Conservation (phyloP, 1,140 invertebrate genomes). For the Periplaneta americana region DNA sequence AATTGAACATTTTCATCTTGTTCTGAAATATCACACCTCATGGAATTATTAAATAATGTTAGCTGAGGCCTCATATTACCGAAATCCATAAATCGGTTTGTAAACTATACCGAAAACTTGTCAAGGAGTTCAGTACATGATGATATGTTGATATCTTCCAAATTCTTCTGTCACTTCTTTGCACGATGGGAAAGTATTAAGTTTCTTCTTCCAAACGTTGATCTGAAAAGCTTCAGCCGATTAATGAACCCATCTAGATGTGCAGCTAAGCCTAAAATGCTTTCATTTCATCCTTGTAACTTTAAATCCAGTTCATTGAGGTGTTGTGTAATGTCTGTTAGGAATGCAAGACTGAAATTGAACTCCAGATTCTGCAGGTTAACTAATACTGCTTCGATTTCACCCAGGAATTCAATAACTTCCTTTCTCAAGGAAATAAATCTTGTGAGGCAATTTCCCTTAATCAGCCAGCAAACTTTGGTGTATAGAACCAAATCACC, state of each 20-base stretch:
- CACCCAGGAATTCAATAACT: neutral
- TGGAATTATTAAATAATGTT: neutral
- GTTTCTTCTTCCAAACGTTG: neutral
- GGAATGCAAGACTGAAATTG: neutral
- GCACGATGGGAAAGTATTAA: too few relatives aligned
- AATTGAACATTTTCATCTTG: neutral
- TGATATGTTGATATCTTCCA: neutral
- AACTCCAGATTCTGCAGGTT: neutral
- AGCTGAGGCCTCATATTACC: neutral
- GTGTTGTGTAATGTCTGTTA: neutral
- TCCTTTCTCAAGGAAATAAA: neutral
- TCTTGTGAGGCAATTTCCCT: neutral
- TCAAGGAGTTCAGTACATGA: neutral
- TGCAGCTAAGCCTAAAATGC: neutral
- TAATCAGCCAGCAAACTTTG: neutral
- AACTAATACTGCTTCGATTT: neutral
- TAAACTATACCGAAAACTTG: too few relatives aligned
- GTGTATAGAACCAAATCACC: neutral
- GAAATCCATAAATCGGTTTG: neutral
- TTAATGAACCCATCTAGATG: neutral
- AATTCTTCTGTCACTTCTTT: neutral
- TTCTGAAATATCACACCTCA: neutral
- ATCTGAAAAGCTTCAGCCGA: neutral
- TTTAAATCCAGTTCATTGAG: neutral
- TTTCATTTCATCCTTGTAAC: neutral